Conservation (phyloP, 92 coral and sea anemone genomes). For the Actinostola sp. region DNA sequence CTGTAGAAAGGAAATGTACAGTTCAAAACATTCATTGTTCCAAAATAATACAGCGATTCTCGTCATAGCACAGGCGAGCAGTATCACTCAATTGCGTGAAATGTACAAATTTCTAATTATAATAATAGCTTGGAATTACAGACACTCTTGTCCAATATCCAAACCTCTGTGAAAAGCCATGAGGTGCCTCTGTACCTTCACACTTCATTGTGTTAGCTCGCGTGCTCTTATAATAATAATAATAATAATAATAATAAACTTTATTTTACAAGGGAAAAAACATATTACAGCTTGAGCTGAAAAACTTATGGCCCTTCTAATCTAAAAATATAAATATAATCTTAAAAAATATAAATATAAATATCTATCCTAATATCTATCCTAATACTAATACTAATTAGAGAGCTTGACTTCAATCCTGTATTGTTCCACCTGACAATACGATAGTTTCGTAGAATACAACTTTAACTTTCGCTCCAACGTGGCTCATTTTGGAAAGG, state of each 20-base stretch:
- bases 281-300: no score
- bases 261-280: no score
- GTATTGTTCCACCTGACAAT: not conserved
- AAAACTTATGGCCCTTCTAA: no score
- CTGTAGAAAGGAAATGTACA: not conserved
- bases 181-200: conserved; percentile 23
- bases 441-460: not conserved
- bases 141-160: conserved; percentile 33
- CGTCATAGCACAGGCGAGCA: conserved; percentile 1
- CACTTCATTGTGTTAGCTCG: conserved; percentile 13
- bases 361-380: no score
- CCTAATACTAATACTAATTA: no score
- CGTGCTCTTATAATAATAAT: no score
- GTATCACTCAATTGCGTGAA: conserved; percentile 32
- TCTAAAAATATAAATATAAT: no score
- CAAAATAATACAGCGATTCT: conserved; percentile 11
- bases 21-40: not conserved
- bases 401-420: not conserved
- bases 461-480: conserved; percentile 4
- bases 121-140: conserved; percentile 24
- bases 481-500: not conserved
- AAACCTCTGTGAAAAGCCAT: conserved; percentile 3
- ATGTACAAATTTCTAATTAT: conserved; percentile 33
- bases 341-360: no score
- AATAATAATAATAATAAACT: no score